Evolutionary conservation across 1,140 invertebrate species (phyloP).

Genomic region (Trachymyrmex septentrionalis): DNA sequence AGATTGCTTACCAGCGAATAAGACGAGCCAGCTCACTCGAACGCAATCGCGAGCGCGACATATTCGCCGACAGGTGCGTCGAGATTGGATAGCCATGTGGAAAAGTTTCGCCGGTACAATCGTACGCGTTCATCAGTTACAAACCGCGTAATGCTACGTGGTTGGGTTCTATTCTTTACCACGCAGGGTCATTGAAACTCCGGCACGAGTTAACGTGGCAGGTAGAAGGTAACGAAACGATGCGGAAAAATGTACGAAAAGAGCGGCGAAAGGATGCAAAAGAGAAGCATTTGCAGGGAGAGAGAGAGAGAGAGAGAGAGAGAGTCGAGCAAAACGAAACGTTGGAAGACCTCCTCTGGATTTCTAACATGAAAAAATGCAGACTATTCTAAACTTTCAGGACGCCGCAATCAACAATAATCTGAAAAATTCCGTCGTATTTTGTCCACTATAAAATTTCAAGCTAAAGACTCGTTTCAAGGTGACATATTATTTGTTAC

Average conservation of each 20-base stretch:
- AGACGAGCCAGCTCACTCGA: neutral
- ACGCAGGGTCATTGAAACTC: slow-evolving; percentile 47
- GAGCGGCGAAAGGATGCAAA: neutral
- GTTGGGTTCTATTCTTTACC: slow-evolving; percentile 20
- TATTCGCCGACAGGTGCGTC: slow-evolving; percentile 19
- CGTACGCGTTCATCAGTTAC: slow-evolving; percentile 15
- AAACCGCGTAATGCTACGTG: neutral
- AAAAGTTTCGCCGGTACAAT: slow-evolving; percentile 32
- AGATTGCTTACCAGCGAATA: neutral
- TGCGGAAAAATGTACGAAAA: neutral
- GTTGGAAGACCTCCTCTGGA: neutral
- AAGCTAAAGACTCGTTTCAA: neutral
- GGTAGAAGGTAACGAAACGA: neutral
- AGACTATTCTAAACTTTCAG: neutral
- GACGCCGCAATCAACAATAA: neutral
- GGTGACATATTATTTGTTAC: neutral
- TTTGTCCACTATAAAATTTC: neutral
- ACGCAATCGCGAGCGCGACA: neutral
- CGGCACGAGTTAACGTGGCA: neutral
- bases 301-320: no score
- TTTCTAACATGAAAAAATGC: neutral
- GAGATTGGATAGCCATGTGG: neutral
- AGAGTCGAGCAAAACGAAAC: neutral
- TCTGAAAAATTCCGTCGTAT: neutral
- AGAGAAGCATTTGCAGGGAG: no score